A percentile compares a stretch with the other conserved stretches of the same genome.
Conservation (phyloP, 2,888 invertebrate genomes). For the Orthosia gothica region DNA sequence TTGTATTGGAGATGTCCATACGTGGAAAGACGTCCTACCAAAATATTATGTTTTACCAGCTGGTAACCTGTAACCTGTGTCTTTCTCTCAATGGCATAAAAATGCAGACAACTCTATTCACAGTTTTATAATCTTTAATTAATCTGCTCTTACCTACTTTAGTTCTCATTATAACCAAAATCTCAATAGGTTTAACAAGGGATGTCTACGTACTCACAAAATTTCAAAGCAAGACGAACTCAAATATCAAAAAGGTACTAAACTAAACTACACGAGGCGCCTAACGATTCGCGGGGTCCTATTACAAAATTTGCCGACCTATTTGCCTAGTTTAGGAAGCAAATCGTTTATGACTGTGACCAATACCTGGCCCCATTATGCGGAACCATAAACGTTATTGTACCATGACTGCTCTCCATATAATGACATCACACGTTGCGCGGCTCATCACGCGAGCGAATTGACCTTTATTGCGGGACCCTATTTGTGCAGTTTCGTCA, state of each 20-base stretch:
- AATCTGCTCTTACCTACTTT: neutral
- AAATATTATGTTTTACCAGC: no score
- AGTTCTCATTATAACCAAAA: neutral
- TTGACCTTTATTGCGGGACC: conserved; percentile 44
- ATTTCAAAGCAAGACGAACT: neutral
- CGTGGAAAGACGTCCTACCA: no score
- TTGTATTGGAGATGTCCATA: no score
- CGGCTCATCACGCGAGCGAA: conserved; percentile 24
- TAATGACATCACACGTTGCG: conserved; percentile 39
- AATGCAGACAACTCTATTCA: neutral
- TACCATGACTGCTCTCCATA: conserved; percentile 43
- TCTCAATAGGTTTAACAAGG: no score
- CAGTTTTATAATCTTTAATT: no score
- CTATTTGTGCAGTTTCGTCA: conserved; percentile 36
- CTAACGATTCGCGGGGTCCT: neutral
- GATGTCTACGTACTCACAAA: neutral
- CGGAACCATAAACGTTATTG: conserved; percentile 39
- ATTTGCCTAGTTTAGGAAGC: conserved; percentile 24
- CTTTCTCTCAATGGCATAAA: no score
- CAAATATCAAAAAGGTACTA: neutral
- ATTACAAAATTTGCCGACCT: conserved; percentile 36
- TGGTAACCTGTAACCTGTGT: no score
- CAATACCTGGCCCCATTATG: conserved; percentile 42
- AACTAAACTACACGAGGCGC: neutral
- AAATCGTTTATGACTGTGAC: conserved; percentile 28